Conservation (phyloP, 2,888 invertebrate species). For the Calliopum simillimum region DNA sequence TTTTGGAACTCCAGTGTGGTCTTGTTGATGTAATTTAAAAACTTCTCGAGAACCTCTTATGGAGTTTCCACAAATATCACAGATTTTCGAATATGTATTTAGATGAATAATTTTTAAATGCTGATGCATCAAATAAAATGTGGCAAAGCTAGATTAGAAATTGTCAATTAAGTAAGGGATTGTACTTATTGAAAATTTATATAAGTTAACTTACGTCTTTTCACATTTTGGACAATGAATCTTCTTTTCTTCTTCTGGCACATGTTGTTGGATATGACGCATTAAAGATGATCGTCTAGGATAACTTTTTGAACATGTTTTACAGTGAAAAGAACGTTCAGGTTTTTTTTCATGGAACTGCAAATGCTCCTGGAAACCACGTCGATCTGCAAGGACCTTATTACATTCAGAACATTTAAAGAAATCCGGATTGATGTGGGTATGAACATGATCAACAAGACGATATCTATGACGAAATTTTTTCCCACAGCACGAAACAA, state of each 20-base stretch:
- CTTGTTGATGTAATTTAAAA: constrained; percentile 58
- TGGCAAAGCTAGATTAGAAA: constrained; percentile 57
- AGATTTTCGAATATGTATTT: constrained; percentile 60
- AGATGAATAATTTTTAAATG: constrained; percentile 60
- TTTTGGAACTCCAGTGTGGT: constrained; percentile 56
- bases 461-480: constrained; percentile 59
- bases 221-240: constrained; percentile 57
- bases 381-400: constrained; percentile 56
- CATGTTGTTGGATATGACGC: constrained; percentile 60
- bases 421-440: constrained; percentile 61
- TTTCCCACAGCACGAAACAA: constrained; percentile 59
- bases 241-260: constrained; percentile 58
- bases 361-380: constrained; percentile 57
- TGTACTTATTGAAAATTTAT: not conserved
- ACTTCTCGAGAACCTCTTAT: constrained; percentile 55
- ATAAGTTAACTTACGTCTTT: constrained; percentile 37
- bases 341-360: constrained; percentile 54
- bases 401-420: constrained; percentile 60
- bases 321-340: constrained; percentile 57
- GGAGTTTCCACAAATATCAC: constrained; percentile 63
- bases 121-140: constrained; percentile 56
- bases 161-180: not conserved
- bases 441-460: constrained; percentile 61
- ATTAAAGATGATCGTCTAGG: constrained; percentile 55
- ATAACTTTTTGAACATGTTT: constrained; percentile 60